These are phyloP conservation scores for Motacilla alba DNA, from an alignment of 2,113 vertebrate species.

Conservation along the genomic window DNA sequence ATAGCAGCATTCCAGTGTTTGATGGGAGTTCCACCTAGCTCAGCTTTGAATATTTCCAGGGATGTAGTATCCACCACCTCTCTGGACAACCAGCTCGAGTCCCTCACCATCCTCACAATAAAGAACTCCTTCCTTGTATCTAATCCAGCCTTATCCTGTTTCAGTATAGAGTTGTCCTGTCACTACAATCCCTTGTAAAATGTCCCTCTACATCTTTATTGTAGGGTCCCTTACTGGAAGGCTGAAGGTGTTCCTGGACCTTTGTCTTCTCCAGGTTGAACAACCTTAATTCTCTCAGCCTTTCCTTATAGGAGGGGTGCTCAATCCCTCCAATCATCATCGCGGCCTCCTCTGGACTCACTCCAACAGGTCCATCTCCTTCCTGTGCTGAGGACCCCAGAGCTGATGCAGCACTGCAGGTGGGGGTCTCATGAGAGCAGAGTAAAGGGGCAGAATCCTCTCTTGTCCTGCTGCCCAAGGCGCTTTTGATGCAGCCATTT, in stretches of 20 bases:
- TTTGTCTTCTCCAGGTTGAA: not conserved
- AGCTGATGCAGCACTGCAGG: not conserved
- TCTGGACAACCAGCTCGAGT: not conserved
- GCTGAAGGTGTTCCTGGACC: not conserved
- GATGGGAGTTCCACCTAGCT: not conserved
- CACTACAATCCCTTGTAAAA: not conserved
- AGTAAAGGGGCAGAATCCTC: not conserved
- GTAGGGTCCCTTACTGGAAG: not conserved
- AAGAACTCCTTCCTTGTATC: not conserved
- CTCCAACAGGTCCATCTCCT: not conserved
- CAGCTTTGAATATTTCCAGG: not conserved
- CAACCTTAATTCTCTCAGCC: not conserved
- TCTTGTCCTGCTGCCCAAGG: not conserved
- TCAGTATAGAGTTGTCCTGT: not conserved
- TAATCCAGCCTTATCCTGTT: not conserved
- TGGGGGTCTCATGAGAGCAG: not conserved
- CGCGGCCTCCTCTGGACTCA: not conserved
- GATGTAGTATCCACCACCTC: not conserved
- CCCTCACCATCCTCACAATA: not conserved
- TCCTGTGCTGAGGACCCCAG: not conserved
- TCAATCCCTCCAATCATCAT: not conserved
- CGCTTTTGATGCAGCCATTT: not conserved
- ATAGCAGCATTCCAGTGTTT: not conserved
- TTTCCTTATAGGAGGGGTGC: not conserved
- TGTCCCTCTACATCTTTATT: not conserved